Percentiles rank a stretch among this genome's conserved stretches.
Conservation (phyloP, 2,113 vertebrate species). For the Daboia siamensis region DNA sequence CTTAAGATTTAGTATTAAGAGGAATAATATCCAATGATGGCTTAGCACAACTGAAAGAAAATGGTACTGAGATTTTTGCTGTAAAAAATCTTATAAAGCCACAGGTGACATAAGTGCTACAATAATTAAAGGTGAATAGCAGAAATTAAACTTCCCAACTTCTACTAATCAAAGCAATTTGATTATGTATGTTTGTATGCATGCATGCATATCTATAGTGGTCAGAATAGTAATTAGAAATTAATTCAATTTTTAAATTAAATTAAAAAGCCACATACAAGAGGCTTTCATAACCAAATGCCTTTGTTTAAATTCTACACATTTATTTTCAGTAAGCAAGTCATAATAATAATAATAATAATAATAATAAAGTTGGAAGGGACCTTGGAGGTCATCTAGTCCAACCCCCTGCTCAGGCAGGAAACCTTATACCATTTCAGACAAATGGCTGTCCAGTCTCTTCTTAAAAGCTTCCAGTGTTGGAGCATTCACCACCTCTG, state of each 20-base stretch:
- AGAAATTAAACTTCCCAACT: not conserved
- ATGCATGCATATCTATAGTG: not conserved
- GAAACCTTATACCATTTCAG: too few species aligned
- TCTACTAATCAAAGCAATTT: not conserved
- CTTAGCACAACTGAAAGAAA: not conserved
- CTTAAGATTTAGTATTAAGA: not conserved
- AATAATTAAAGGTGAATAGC: not conserved
- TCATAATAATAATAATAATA: too few species aligned
- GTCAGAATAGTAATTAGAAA: not conserved
- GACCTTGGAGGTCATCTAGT: too few species aligned
- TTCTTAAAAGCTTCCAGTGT: too few species aligned
- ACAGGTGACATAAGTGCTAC: not conserved
- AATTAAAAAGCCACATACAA: constrained; percentile 1
- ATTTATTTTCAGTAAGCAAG: not conserved
- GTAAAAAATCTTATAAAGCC: not conserved
- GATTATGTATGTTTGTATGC: not conserved
- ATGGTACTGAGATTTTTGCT: not conserved
- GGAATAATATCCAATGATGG: not conserved
- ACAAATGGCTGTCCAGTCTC: too few species aligned
- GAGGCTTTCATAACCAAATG: not conserved
- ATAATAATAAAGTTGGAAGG: too few species aligned
- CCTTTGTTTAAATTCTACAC: not conserved
- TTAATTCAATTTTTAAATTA: not conserved
- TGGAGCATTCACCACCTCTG: too few species aligned
- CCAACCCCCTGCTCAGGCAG: too few species aligned